Conservation (phyloP, 2,113 vertebrate genomes). For the Oophaga pumilio region DNA sequence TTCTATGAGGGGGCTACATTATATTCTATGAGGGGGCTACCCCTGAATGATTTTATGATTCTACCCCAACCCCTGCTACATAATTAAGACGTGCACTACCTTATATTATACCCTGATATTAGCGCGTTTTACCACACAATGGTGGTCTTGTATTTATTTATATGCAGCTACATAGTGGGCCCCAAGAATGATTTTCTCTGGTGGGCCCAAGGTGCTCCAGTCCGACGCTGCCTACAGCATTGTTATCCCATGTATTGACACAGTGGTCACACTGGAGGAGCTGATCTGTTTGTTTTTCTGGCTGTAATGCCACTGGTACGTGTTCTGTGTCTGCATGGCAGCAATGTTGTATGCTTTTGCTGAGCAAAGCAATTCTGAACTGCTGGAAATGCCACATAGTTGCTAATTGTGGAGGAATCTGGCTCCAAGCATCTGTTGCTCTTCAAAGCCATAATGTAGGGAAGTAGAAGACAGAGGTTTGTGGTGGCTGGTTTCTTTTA, state of each 20-base stretch:
- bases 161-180: too few relatives aligned
- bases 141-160: too few relatives aligned
- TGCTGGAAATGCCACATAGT: slow-evolving; percentile 2
- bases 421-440: background rate
- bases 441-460: background rate
- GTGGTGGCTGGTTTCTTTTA: background rate
- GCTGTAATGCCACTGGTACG: background rate
- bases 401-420: background rate
- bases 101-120: too few relatives aligned
- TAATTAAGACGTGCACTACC: too few relatives aligned
- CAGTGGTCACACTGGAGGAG: background rate
- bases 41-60: too few relatives aligned
- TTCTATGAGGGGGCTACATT: too few relatives aligned
- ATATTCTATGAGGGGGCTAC: too few relatives aligned
- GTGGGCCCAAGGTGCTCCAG: too few relatives aligned
- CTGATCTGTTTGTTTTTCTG: background rate
- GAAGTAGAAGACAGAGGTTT: background rate
- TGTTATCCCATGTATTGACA: background rate
- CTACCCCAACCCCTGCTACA: too few relatives aligned
- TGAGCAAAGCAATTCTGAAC: background rate
- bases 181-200: too few relatives aligned
- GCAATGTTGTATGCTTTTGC: background rate
- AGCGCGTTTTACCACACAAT: too few relatives aligned
- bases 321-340: background rate
- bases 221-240: too few relatives aligned